Conservation (phyloP, 2,888 invertebrate genomes). For the Liodrosophila aerea region DNA sequence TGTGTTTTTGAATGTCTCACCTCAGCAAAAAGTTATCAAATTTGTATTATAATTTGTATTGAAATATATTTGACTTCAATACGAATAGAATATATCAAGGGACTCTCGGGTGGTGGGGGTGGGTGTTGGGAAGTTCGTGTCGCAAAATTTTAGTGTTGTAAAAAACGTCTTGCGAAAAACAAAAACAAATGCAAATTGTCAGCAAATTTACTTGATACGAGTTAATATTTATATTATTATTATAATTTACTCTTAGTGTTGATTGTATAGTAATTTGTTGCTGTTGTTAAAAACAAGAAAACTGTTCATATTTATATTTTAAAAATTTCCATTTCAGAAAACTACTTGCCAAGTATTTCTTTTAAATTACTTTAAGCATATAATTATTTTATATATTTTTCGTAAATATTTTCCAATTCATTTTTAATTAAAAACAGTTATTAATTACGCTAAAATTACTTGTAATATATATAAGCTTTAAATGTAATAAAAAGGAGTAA, state of each 20-base stretch:
- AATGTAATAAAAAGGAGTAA: constrained; percentile 61
- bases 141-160: constrained; percentile 62
- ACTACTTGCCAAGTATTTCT: constrained; percentile 43
- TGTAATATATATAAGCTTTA: constrained; percentile 72
- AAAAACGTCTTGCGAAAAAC: constrained; percentile 78
- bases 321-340: constrained; percentile 56
- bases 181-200: constrained; percentile 80
- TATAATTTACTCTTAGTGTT: constrained; percentile 56
- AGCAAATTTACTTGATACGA: constrained; percentile 70
- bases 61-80: constrained; percentile 12
- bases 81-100: constrained; percentile 17
- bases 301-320: constrained; percentile 60
- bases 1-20: constrained; percentile 83
- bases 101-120: constrained; percentile 25
- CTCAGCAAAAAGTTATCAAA: constrained; percentile 79
- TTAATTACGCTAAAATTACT: constrained; percentile 76
- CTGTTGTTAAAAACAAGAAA: constrained; percentile 77
- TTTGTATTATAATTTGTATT: constrained; percentile 32
- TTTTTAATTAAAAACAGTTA: constrained; percentile 70
- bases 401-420: constrained; percentile 59
- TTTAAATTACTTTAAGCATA: constrained; percentile 68
- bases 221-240: constrained; percentile 60
- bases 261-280: constrained; percentile 31
- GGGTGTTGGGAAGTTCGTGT: constrained; percentile 38
- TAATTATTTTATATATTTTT: constrained; percentile 40